Percentiles rank a stretch among this genome's conserved stretches.
phyloP scores from a whole-genome alignment of 2,888 invertebrate species.

The Diplolepis rosae region DNA sequence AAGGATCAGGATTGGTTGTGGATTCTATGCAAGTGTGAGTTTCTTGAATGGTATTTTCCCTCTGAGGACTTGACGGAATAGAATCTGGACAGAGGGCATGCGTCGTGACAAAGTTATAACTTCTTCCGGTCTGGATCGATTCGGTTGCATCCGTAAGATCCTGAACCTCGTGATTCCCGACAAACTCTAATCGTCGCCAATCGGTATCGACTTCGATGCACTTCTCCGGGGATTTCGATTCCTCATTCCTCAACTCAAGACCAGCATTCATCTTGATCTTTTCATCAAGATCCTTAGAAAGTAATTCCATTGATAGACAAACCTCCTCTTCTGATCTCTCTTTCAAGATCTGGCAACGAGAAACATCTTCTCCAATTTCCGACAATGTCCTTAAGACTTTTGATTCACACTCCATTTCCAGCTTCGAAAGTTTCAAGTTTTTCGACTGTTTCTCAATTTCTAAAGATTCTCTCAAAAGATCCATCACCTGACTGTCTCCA shows the following conservation, averaged over 20 bases:
- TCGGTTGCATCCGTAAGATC: conserved; percentile 11
- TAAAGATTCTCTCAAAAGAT: neutral
- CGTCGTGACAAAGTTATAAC: neutral
- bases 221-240: neutral
- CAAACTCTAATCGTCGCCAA: conserved; percentile 9
- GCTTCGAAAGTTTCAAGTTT: neutral
- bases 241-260: neutral
- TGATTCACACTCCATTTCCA: neutral
- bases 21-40: neutral
- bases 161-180: neutral
- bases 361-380: neutral
- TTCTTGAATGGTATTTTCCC: neutral
- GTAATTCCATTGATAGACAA: neutral
- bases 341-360: neutral
- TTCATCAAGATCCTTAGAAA: neutral
- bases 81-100: conserved; percentile 4
- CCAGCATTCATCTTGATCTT: neutral
- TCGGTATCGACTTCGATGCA: conserved; percentile 16
- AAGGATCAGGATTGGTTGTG: neutral
- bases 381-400: neutral
- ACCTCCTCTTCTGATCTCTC: neutral
- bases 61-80: neutral
- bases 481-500: neutral
- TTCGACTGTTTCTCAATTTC: neutral
- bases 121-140: conserved; percentile 15